phyloP scores from a whole-genome alignment of 2,113 vertebrate genomes.

The Nymphicus hollandicus region DNA sequence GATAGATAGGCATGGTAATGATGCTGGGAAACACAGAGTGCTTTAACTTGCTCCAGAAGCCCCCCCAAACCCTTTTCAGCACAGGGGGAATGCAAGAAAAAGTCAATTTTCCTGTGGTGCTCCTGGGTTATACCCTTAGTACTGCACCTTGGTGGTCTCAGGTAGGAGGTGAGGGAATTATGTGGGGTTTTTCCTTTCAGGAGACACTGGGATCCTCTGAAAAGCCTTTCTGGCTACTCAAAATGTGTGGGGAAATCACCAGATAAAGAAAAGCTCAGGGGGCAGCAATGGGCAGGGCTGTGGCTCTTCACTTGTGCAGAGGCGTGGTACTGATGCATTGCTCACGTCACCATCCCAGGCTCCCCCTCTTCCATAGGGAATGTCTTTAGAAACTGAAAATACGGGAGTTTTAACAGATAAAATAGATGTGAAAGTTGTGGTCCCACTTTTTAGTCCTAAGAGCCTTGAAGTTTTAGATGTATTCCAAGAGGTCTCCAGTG shows the following conservation, averaged over 20 bases:
- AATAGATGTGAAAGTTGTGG: neutral
- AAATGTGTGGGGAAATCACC: neutral
- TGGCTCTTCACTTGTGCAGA: neutral
- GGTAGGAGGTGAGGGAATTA: neutral
- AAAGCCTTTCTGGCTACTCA: neutral
- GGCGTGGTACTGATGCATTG: neutral
- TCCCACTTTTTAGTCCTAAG: neutral
- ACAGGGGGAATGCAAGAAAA: neutral
- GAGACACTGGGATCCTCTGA: neutral
- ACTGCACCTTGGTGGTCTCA: neutral
- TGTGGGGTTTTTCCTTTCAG: neutral
- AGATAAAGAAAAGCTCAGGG: neutral
- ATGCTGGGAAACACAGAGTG: neutral
- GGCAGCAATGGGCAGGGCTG: neutral
- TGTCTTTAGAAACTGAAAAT: neutral
- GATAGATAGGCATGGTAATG: neutral
- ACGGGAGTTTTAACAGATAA: neutral
- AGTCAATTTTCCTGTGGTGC: neutral
- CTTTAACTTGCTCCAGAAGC: neutral
- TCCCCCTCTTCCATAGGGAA: neutral
- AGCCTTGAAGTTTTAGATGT: neutral
- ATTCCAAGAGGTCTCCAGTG: neutral
- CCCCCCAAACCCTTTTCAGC: neutral
- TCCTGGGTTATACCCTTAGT: neutral
- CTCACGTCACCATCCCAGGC: neutral